These are phyloP conservation scores for Portunus trituberculatus DNA, from an alignment of 1,140 invertebrate species.

Conservation along the genomic window DNA sequence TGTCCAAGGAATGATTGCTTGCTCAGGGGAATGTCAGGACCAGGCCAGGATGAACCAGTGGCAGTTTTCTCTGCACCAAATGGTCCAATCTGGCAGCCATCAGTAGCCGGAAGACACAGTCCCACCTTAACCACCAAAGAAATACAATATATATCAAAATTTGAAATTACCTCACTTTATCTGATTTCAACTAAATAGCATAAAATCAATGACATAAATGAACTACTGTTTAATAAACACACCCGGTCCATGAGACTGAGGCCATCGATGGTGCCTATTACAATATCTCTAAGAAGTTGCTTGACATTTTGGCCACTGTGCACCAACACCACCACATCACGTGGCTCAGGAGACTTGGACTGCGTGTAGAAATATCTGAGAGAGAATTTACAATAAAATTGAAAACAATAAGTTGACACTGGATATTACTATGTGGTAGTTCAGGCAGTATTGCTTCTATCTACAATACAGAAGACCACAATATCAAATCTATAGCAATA, in stretches of 20 bases:
- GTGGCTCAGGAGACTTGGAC: constrained; percentile 37
- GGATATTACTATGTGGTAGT: too few species aligned
- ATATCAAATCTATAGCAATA: too few species aligned
- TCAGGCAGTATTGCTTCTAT: too few species aligned
- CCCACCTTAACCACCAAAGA: background rate
- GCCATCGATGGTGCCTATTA: background rate
- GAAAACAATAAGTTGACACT: background rate
- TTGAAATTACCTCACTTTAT: background rate
- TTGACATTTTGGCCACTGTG: background rate
- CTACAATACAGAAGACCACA: too few species aligned
- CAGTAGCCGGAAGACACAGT: background rate
- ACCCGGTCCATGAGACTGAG: constrained; percentile 39
- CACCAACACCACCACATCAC: constrained; percentile 41
- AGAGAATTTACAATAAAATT: background rate
- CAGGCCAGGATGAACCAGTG: background rate
- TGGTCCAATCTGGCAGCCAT: background rate
- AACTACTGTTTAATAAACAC: background rate
- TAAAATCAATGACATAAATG: background rate
- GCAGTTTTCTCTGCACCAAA: background rate
- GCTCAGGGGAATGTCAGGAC: background rate
- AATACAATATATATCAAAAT: background rate
- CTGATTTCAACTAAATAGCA: background rate
- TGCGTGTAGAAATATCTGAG: constrained; percentile 45
- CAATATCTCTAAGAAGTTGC: background rate
- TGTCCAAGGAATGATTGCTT: background rate